Conservation (phyloP, 2,113 vertebrate genomes). For the Sapajus apella region DNA sequence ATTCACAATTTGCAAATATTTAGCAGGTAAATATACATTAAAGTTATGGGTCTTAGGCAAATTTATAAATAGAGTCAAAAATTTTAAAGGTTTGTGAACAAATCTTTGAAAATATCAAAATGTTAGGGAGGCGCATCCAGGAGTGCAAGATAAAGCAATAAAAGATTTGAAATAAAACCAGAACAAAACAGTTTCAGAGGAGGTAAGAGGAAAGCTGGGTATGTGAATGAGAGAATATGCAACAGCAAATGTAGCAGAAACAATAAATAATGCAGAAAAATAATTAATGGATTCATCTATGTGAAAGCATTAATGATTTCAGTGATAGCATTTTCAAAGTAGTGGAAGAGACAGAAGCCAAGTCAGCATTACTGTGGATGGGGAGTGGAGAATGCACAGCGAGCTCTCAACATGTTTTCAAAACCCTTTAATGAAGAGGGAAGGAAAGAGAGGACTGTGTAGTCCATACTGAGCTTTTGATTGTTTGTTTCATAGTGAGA, state of each 20-base stretch:
- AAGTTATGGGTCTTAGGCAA: background rate
- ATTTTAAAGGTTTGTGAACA: background rate
- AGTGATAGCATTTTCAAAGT: background rate
- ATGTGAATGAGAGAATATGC: background rate
- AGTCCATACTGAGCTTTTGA: background rate
- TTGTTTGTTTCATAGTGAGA: background rate
- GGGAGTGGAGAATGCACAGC: too few relatives aligned
- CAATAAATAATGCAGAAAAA: conserved; percentile 18
- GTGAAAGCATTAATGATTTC: background rate
- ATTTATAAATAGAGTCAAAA: background rate
- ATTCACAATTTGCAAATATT: background rate
- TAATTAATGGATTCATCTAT: background rate
- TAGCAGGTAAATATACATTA: background rate
- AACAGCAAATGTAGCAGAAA: background rate
- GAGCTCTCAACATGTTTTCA: background rate
- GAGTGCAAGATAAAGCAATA: background rate
- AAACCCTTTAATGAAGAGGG: background rate
- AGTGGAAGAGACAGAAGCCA: background rate
- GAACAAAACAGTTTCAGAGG: background rate
- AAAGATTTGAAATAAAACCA: background rate
- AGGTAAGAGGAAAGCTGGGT: background rate
- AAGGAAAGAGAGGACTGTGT: background rate
- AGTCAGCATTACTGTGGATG: background rate
- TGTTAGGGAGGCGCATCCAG: background rate
- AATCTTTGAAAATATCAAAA: background rate